Evolutionary conservation across 2,797 vertebrate species (phyloP).

Genomic region (Xiphophorus birchmanni): DNA sequence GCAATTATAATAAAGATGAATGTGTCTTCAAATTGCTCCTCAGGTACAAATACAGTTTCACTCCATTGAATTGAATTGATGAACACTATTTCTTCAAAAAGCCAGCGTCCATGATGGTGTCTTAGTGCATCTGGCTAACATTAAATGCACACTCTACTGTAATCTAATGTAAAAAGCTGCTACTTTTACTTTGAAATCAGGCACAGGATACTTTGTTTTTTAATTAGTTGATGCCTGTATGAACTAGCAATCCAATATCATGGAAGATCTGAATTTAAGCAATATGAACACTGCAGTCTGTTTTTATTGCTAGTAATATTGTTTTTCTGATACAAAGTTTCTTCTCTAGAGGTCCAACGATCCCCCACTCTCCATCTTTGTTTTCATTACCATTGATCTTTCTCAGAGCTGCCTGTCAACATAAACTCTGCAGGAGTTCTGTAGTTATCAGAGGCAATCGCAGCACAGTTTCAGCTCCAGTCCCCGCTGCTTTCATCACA

Average conservation of each 20-base stretch:
- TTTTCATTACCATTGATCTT: slow-evolving; percentile 34
- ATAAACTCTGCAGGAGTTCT: slow-evolving; percentile 14
- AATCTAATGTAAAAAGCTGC: not conserved
- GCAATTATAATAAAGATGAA: not conserved
- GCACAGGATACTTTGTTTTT: not conserved
- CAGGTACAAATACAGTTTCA: not conserved
- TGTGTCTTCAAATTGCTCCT: not conserved
- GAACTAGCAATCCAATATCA: not conserved
- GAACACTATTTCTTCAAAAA: not conserved
- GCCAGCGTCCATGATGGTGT: not conserved
- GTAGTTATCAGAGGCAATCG: slow-evolving; percentile 29
- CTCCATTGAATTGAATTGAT: not conserved
- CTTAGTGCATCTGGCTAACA: not conserved
- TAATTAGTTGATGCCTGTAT: not conserved
- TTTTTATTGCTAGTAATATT: not conserved
- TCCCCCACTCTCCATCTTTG: slow-evolving; percentile 1
- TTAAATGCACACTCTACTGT: not conserved
- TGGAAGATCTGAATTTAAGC: not conserved
- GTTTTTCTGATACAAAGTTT: not conserved
- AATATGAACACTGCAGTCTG: not conserved
- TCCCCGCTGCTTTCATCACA: slow-evolving; percentile 28
- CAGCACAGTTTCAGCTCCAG: slow-evolving; percentile 43
- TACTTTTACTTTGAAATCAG: not conserved
- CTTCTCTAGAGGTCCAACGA: slow-evolving; percentile 19
- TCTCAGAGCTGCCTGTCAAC: slow-evolving; percentile 26